phyloP scores from a whole-genome alignment of 2,113 vertebrate species.

The Perca schrenkii region DNA sequence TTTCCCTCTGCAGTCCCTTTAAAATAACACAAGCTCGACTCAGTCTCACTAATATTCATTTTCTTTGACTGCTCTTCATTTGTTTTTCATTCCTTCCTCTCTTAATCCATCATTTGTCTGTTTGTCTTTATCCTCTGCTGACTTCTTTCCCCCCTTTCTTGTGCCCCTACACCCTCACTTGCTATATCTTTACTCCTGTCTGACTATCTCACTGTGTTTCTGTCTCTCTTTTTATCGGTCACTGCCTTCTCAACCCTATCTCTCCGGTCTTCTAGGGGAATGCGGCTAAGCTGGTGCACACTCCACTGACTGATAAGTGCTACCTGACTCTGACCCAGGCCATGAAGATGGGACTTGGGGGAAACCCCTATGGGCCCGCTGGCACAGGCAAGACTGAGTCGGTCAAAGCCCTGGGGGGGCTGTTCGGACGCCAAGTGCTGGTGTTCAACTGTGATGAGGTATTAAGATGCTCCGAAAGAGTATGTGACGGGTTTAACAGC shows the following conservation, averaged over 20 bases:
- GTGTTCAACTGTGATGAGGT: conserved; percentile 99
- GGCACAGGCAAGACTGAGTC: conserved; percentile 99
- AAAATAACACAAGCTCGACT: conserved; percentile 25
- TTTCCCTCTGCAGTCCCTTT: conserved; percentile 31
- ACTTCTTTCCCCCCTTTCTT: not conserved
- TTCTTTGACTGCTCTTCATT: conserved; percentile 30
- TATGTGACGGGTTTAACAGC: not conserved
- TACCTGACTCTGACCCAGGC: conserved; percentile 97
- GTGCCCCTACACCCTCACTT: not conserved
- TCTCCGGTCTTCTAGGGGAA: conserved; percentile 88
- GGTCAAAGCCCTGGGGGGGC: conserved; percentile 94
- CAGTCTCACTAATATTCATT: conserved; percentile 16
- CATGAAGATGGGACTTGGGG: conserved; percentile 97
- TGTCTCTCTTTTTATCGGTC: conserved; percentile 14
- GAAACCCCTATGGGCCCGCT: conserved; percentile 97
- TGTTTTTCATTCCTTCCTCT: conserved; percentile 20
- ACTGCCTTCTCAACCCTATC: conserved; percentile 28
- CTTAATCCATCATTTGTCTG: conserved; percentile 26
- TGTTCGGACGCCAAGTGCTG: conserved; percentile 96
- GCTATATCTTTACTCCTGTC: conserved; percentile 5
- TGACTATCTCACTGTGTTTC: conserved; percentile 6
- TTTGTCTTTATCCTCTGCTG: conserved; percentile 27
- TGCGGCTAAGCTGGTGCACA: conserved; percentile 95
- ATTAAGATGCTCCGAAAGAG: conserved; percentile 17
- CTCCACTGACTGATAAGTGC: conserved; percentile 97